These are phyloP conservation scores for Oxyteleia sp. DNA, from an alignment of 2,888 invertebrate genomes.

Conservation along the genomic window DNA sequence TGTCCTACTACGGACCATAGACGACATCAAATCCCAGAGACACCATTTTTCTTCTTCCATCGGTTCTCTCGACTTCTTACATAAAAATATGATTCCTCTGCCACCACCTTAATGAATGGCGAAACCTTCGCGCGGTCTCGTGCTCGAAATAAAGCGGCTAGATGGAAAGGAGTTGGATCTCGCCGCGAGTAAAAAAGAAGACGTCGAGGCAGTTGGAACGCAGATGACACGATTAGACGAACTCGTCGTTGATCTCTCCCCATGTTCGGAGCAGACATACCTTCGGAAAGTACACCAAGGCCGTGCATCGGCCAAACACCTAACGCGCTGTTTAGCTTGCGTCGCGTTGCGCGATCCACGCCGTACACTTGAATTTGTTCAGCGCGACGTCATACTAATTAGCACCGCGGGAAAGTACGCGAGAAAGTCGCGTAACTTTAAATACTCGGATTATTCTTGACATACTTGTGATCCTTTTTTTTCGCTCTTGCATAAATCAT, in stretches of 20 bases:
- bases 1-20: too few species aligned
- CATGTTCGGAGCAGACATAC: constrained; percentile 82
- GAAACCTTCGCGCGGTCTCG: constrained; percentile 9
- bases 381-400: constrained; percentile 61
- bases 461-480: constrained; percentile 38
- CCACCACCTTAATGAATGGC: constrained; percentile 11
- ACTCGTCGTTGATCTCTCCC: constrained; percentile 86
- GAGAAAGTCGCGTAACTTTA: constrained; percentile 54
- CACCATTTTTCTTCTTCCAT: too few species aligned
- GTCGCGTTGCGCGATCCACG: constrained; percentile 25
- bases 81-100: constrained; percentile 7
- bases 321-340: constrained; percentile 30
- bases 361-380: constrained; percentile 44
- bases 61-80: too few species aligned
- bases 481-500: constrained; percentile 25
- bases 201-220: constrained; percentile 78
- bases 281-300: constrained; percentile 69
- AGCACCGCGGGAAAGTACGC: constrained; percentile 60
- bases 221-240: constrained; percentile 84
- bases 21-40: too few species aligned
- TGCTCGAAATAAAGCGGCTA: constrained; percentile 9
- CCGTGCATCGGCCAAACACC: constrained; percentile 50
- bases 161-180: constrained; percentile 29
- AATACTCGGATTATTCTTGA: constrained; percentile 30
- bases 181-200: constrained; percentile 43